A percentile compares a stretch with the other conserved stretches of the same genome.
phyloP scores from a whole-genome alignment of 1,140 invertebrate species.

The Leucophenga varia region DNA sequence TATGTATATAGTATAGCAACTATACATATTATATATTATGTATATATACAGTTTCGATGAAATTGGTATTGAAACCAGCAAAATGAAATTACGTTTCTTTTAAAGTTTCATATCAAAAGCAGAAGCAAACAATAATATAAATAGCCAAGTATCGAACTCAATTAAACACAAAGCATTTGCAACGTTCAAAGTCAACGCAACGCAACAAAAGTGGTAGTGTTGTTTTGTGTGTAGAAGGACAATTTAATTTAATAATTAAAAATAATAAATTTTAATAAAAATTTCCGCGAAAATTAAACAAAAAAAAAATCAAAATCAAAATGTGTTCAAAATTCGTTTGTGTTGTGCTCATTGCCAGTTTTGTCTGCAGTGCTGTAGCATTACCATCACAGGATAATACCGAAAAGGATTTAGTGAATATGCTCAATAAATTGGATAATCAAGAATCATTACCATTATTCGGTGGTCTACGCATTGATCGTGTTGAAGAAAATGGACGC shows the following conservation, averaged over 20 bases:
- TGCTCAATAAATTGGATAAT: slow-evolving; percentile 56
- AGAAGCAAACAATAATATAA: slow-evolving; percentile 55
- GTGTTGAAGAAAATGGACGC: slow-evolving; percentile 42
- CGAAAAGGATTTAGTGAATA: slow-evolving; percentile 56
- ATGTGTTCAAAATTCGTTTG: slow-evolving; percentile 55
- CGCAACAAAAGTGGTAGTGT: slow-evolving; percentile 38
- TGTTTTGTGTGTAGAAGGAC: slow-evolving; percentile 34
- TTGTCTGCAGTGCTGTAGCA: slow-evolving; percentile 43
- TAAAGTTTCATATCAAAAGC: no score
- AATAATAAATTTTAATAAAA: slow-evolving; percentile 8
- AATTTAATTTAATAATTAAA: slow-evolving; percentile 22
- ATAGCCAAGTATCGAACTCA: slow-evolving; percentile 42
- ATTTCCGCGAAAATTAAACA: slow-evolving; percentile 5
- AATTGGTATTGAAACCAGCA: slow-evolving; percentile 29
- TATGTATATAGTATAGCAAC: no score
- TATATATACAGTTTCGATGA: slow-evolving; percentile 27
- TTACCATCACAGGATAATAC: slow-evolving; percentile 47
- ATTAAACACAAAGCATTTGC: slow-evolving; percentile 56
- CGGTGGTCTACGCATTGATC: slow-evolving; percentile 49
- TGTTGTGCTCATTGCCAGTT: slow-evolving; percentile 48
- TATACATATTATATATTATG: no score
- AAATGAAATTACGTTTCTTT: no score
- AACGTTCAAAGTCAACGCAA: slow-evolving; percentile 49
- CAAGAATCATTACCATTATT: slow-evolving; percentile 51
- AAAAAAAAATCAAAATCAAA: slow-evolving; percentile 23